phyloP scores from a whole-genome alignment of 2,113 vertebrate species.

The Prionailurus bengalensis region DNA sequence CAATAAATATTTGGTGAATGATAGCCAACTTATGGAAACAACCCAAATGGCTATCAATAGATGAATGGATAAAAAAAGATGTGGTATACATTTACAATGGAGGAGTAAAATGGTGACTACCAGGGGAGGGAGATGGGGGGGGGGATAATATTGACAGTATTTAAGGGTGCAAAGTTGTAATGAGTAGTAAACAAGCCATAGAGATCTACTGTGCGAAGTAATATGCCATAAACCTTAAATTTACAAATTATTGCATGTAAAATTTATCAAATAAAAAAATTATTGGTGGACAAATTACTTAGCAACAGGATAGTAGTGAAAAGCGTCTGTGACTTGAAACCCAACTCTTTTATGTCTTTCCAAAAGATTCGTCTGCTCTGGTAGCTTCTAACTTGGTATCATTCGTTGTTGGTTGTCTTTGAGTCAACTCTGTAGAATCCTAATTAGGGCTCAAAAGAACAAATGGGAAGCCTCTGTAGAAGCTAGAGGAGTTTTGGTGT shows the following conservation, averaged over 20 bases:
- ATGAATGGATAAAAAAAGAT: neutral
- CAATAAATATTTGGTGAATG: slow-evolving; percentile 8
- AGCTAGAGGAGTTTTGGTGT: neutral
- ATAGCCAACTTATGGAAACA: neutral
- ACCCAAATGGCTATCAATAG: neutral
- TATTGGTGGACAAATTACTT: neutral
- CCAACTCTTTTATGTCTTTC: neutral
- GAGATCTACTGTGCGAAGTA: neutral
- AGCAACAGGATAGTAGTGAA: neutral
- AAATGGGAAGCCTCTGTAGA: neutral
- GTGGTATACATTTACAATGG: neutral
- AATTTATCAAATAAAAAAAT: neutral
- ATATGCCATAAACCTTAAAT: neutral
- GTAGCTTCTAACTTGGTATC: neutral
- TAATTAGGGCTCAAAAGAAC: neutral
- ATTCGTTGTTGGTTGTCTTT: neutral
- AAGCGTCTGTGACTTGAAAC: neutral
- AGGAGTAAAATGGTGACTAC: neutral
- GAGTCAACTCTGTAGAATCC: neutral
- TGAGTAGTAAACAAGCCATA: neutral
- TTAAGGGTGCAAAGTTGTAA: neutral
- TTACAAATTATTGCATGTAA: neutral
- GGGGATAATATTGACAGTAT: neutral
- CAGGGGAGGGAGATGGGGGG: neutral
- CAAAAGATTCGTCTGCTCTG: neutral